Conservation (phyloP, 2,888 invertebrate genomes). For the Agrochola litura region DNA sequence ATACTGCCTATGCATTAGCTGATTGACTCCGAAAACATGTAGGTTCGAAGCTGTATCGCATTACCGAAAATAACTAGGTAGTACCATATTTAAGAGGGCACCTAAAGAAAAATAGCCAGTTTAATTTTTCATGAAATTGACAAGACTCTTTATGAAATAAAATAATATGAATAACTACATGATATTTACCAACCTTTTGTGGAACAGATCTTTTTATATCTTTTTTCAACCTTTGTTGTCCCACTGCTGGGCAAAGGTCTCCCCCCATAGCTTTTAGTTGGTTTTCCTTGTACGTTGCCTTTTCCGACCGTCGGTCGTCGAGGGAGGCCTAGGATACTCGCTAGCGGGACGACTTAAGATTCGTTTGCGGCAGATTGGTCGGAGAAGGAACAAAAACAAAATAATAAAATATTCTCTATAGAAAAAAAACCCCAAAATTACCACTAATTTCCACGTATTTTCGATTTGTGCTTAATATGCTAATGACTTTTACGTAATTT, state of each 20-base stretch:
- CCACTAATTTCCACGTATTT: neutral
- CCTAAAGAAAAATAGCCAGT: neutral
- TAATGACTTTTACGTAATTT: neutral
- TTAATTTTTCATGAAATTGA: neutral
- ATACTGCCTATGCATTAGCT: conserved; percentile 53
- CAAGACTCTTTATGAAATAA: neutral
- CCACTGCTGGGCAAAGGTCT: too few relatives aligned
- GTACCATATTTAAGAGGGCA: neutral
- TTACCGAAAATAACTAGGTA: conserved; percentile 19
- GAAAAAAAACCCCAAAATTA: neutral
- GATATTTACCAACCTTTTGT: neutral
- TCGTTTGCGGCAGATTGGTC: too few relatives aligned
- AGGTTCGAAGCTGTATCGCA: conserved; percentile 9
- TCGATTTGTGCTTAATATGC: neutral
- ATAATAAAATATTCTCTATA: neutral
- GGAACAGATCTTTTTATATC: neutral
- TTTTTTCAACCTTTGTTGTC: too few relatives aligned
- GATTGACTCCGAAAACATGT: conserved; percentile 55
- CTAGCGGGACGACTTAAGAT: too few relatives aligned
- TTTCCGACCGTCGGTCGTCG: too few relatives aligned
- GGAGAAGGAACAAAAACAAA: neutral
- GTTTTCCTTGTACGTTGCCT: too few relatives aligned
- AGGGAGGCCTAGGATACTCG: too few relatives aligned
- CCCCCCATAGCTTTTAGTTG: too few relatives aligned
- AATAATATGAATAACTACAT: neutral